Conservation (phyloP, 2,888 invertebrate species). For the Limnephilus lunatus region DNA sequence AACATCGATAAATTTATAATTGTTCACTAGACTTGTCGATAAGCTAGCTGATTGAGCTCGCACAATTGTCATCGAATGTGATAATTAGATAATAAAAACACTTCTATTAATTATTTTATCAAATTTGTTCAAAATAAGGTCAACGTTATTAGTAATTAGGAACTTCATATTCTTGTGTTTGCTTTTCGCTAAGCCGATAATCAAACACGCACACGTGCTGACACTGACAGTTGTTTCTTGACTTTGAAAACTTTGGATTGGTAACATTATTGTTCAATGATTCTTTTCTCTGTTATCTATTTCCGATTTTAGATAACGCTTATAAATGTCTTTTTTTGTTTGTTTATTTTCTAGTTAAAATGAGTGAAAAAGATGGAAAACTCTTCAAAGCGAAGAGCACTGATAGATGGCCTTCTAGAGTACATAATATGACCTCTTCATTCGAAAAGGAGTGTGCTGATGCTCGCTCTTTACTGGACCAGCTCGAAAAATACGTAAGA, state of each 20-base stretch:
- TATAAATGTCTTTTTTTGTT: background rate
- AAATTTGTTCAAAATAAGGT: background rate
- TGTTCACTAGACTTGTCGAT: background rate
- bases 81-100: background rate
- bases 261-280: background rate
- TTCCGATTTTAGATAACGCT: background rate
- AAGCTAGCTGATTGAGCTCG: background rate
- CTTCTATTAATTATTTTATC: background rate
- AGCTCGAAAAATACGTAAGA: slow-evolving; percentile 4
- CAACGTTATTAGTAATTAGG: background rate
- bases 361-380: slow-evolving; percentile 8
- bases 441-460: slow-evolving; percentile 3
- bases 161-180: background rate
- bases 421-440: background rate
- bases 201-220: background rate
- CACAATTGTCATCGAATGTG: background rate
- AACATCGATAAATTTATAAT: background rate
- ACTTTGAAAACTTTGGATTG: background rate
- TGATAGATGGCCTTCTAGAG: slow-evolving; percentile 35
- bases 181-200: background rate
- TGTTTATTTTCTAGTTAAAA: slow-evolving; percentile 5
- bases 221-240: background rate
- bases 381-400: background rate
- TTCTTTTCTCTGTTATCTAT: background rate
- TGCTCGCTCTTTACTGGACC: background rate